Base-by-base conservation (phyloP, 2,888 invertebrate genomes). In the Aethes cnicana region DNA sequence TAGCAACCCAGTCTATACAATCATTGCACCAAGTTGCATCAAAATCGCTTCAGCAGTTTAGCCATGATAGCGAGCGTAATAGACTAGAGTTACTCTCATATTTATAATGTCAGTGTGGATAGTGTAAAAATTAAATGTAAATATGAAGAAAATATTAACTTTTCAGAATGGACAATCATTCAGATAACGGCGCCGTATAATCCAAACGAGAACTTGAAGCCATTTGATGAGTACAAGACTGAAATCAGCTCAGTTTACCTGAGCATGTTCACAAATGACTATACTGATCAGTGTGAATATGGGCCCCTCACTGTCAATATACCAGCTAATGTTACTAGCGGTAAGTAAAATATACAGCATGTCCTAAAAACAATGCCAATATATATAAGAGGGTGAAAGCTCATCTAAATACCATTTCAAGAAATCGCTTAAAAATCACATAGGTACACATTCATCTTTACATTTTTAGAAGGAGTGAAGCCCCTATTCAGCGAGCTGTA, bases 121-220 rank as follows among this genome's bases (percentile, higher is more conserved):
- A n/a, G n/a, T n/a, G n/a, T n/a, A n/a, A n/a, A n/a, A n/a, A n/a
- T n/a, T n/a, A n/a, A n/a, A n/a, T n/a, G n/a, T n/a, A n/a, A n/a
- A n/a, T n/a, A n/a, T n/a, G n/a, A n/a, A n/a, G n/a, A n/a, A n/a
- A n/a, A n/a, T n/a, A n/a, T n/a, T n/a, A n/a, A n/a, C n/a, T n/a
- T n/a, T 74, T 54, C 77, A 92, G 92, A 93, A 79, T 93, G 93
- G 93, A 92, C 92, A 0, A 61, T 93, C 42, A 68, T 93, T 42
- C 93, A 93, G 64, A 54, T 93, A 52, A 91, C 92, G 4, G 85
- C 91, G 0, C 83, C 84, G 0, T 89, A 90, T 64, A 88, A 87
- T 44, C 81, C 88, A 0, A 83, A 84, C 16, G 90, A 90, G 58
- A 88, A 83, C 52, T 54, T 87, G n/a, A 81, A 82, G 52, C 68